Evolutionary conservation across 2,113 vertebrate genomes (phyloP).

Genomic region (Eulemur macaco): DNA sequence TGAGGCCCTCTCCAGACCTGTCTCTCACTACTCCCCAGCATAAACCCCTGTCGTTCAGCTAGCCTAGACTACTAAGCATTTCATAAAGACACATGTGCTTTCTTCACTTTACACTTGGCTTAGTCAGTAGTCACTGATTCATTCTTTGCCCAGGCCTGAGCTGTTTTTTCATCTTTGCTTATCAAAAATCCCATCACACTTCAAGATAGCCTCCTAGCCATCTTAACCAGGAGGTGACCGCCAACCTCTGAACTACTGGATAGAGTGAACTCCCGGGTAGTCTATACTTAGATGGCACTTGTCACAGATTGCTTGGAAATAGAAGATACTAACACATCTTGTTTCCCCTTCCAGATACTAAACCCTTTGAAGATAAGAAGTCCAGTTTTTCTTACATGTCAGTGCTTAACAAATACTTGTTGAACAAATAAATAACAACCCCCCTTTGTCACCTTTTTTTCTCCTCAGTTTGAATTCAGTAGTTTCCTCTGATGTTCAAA

Average conservation of each 20-base stretch:
- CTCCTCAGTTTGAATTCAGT: not conserved
- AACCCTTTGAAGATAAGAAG: not conserved
- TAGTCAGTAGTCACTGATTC: not conserved
- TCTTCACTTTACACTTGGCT: not conserved
- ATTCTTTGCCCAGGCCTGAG: not conserved
- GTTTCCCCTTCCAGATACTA: not conserved
- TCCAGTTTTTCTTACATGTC: not conserved
- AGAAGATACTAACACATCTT: not conserved
- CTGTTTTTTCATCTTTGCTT: not conserved
- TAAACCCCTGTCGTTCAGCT: not conserved
- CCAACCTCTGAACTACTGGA: not conserved
- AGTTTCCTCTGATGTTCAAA: not conserved
- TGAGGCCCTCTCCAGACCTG: not conserved
- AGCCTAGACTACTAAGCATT: not conserved
- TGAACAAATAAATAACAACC: conserved; percentile 15
- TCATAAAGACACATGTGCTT: not conserved
- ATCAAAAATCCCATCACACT: not conserved
- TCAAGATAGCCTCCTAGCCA: not conserved
- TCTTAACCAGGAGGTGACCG: not conserved
- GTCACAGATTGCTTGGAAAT: not conserved
- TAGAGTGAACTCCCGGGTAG: not conserved
- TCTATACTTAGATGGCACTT: not conserved
- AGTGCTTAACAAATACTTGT: not conserved
- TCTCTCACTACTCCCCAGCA: not conserved
- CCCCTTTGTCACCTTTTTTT: not conserved